Evolutionary conservation across 2,888 invertebrate species (phyloP).

Genomic region (Phaonia tiefii): DNA sequence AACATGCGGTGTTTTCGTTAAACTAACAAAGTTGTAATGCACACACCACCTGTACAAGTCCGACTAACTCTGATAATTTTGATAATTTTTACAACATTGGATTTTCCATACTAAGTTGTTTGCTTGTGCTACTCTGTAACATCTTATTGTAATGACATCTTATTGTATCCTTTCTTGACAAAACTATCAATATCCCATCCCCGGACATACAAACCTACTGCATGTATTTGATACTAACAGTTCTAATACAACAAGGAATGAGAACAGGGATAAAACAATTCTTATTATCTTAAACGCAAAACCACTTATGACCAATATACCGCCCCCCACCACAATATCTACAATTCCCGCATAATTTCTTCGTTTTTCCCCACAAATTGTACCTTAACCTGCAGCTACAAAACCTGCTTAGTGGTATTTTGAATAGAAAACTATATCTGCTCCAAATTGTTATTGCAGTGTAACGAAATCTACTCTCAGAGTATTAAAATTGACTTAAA

Average conservation of each 20-base stretch:
- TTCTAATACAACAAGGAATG: constrained; percentile 5
- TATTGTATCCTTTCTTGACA: too few species aligned
- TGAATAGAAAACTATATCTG: background rate
- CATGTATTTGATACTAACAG: constrained; percentile 45
- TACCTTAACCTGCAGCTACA: background rate
- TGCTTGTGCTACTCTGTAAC: too few species aligned
- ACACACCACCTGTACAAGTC: too few species aligned
- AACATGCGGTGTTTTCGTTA: too few species aligned
- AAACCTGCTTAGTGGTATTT: constrained; percentile 13
- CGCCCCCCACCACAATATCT: background rate
- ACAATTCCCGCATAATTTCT: background rate
- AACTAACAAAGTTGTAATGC: too few species aligned
- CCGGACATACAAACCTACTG: background rate
- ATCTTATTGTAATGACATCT: too few species aligned
- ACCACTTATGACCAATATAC: constrained; percentile 9
- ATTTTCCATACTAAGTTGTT: too few species aligned
- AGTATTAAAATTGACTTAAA: constrained; percentile 44
- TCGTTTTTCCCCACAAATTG: background rate
- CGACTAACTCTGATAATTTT: too few species aligned
- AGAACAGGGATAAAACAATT: constrained; percentile 3
- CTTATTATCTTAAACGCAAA: constrained; percentile 26
- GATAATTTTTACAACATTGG: too few species aligned
- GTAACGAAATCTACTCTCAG: background rate
- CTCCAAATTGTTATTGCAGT: background rate
- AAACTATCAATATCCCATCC: constrained; percentile 3